Base-by-base conservation (phyloP, 2,888 invertebrate species). In the Luperina nickerlii region DNA sequence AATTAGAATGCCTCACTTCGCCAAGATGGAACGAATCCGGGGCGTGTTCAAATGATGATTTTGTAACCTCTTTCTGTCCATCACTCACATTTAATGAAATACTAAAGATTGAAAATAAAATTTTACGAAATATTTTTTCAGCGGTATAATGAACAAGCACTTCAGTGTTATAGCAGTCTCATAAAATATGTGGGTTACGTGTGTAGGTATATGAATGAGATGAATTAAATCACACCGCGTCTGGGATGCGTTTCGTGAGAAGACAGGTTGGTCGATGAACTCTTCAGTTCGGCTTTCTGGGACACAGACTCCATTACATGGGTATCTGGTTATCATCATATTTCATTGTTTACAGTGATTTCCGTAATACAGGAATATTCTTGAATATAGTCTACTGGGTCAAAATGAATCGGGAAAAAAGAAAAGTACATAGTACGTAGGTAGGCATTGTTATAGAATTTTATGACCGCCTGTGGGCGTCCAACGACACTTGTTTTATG, bases 211-310 rank as follows among this genome's bases (percentile, higher is more conserved):
- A 66, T 72, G 73, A 76, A 65, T 72, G 63, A 79, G 78, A 68
- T 78, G 75, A 79, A 88, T 69, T 81, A 81, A 81, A 84, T 86
- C 82, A 88, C 78, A 66, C 71, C 42, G 82, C 75, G 82, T 81
- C 80, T 87, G 85, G 79, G 78, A 73, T 84, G 48, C 84, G 82
- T 90, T 90, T 87, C 76, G 69, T 87, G 80, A 86, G 84, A 84
- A 87, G 86, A 85, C 85, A 86, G 76, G 78, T 83, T 86, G 91
- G 93, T 89, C 93, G 86, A 91, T 90, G 94, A 94, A 92, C 94
- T 92, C 84, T 86, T 79, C 66, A 89, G 87, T 90, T 89, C 79
- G 82, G 82, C 86, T 88, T 89, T 87, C 84, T 89, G 85, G 88
- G 82, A 78, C 87, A 67, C 82, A 65, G 80, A 79, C 70, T 78